Base-by-base conservation (phyloP, 2,888 invertebrate genomes). In the Ectropis crepuscularia region DNA sequence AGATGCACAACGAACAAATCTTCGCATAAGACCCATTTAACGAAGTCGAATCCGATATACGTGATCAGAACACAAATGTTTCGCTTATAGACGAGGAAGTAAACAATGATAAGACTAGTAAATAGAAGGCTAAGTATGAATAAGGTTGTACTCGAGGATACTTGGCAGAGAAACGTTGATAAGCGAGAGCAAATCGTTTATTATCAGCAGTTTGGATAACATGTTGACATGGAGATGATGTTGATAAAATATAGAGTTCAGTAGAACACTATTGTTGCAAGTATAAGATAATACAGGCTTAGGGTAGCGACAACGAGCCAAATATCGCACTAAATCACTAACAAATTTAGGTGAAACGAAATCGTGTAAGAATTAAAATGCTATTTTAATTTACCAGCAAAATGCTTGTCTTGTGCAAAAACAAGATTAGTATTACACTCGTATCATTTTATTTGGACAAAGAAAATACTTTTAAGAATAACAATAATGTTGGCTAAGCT, bases 161-260 rank as follows among this genome's bases (percentile, higher is more conserved):
- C 11, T 28, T 38, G 11, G 49, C 28, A 39, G 16, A 41, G 38
- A 48, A 50, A 38, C 5, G 37, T 37, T 12, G 57, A 49, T 49
- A 57, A 57, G 38, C 6, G 39, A n/a, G 10, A n/a, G 43, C 5
- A 12, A 7, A 28, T 28, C 42, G 6, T 42, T 12, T 37, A 6
- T 57, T 41, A 39, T 16, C 28, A 16, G 39, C 0, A n/a, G 5
- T 36, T 28, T 45, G 37, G 50, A 50, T 51, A 58, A 53, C 28
- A 47, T 51, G 39, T 53, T 36, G n/a, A 46, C 46, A 46, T 16
- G 39, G 41, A 36, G 53, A 59, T 47, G 46, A 5, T 37, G 16
- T 16, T 58, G 53, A 11, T 37, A 37, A 50, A 50, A 48, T 37
- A n/a, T 37, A 36, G 28, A 10, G 11, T 49, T 49, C 37, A 49